Conservation (phyloP, 2,113 vertebrate species). For the Dascyllus trimaculatus region DNA sequence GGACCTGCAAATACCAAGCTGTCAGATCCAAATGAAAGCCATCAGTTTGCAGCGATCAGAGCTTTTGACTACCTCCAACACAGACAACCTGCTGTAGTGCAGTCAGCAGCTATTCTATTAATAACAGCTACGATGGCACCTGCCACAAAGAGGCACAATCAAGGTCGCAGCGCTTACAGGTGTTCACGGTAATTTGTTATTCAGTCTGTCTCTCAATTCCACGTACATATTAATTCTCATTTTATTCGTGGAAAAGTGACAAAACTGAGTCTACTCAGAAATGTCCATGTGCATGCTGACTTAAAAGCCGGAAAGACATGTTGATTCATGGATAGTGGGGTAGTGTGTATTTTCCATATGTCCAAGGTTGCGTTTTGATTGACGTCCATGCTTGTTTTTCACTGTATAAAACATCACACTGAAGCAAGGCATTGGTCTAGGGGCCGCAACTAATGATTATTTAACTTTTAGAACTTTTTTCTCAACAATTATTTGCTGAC, state of each 20-base stretch:
- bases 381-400: too few relatives aligned
- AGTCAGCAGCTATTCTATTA: slow-evolving; percentile 71
- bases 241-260: background rate
- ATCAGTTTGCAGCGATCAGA: slow-evolving; percentile 78
- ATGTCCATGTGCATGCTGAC: background rate
- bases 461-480: too few relatives aligned
- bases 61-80: slow-evolving; percentile 61
- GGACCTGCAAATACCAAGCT: slow-evolving; percentile 76
- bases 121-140: slow-evolving; percentile 69
- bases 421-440: too few relatives aligned
- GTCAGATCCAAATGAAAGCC: slow-evolving; percentile 78
- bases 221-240: slow-evolving; percentile 15
- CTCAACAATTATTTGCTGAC: too few relatives aligned
- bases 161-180: slow-evolving; percentile 59
- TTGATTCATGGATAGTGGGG: too few relatives aligned
- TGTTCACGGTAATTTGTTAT: slow-evolving; percentile 57
- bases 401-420: too few relatives aligned
- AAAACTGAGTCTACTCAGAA: background rate
- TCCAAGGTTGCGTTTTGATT: background rate
- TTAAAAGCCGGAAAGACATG: background rate
- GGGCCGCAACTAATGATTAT: too few relatives aligned
- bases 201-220: slow-evolving; percentile 21
- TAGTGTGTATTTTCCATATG: background rate
- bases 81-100: slow-evolving; percentile 60
- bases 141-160: slow-evolving; percentile 65